Conservation (phyloP, 1,140 invertebrate species). For the Euura saliciscinereae region DNA sequence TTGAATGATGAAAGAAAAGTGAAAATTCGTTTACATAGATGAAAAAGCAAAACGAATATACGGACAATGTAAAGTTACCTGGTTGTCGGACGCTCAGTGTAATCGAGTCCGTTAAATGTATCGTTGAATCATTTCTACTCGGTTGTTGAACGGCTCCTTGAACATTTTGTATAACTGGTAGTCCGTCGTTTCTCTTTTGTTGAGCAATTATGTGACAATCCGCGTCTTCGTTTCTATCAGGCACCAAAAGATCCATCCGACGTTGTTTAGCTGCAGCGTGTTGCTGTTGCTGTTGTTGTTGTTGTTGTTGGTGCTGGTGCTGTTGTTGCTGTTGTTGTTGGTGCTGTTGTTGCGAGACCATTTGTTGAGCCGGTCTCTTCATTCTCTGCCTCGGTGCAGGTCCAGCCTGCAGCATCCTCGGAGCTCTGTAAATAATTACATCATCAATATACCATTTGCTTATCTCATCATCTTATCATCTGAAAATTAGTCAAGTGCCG, state of each 20-base stretch:
- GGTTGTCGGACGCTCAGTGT: slow-evolving; percentile 69
- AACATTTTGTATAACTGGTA: slow-evolving; percentile 76
- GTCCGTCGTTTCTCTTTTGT: slow-evolving; percentile 73
- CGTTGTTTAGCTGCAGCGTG: slow-evolving; percentile 49
- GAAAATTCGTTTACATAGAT: no score
- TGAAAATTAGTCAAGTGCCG: slow-evolving; percentile 22
- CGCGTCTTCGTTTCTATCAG: slow-evolving; percentile 66
- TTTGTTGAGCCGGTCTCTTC: slow-evolving; percentile 45
- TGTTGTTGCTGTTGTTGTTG: slow-evolving; percentile 22
- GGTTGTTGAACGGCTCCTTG: slow-evolving; percentile 64
- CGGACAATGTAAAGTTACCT: slow-evolving; percentile 38
- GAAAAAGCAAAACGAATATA: neutral
- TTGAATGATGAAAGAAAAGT: no score
- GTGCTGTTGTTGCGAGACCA: slow-evolving; percentile 21
- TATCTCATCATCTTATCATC: neutral
- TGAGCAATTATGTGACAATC: slow-evolving; percentile 72
- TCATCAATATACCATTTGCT: neutral
- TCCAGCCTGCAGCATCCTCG: slow-evolving; percentile 39
- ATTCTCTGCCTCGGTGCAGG: slow-evolving; percentile 42
- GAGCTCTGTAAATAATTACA: slow-evolving; percentile 33
- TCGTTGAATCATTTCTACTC: slow-evolving; percentile 62
- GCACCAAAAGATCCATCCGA: slow-evolving; percentile 61
- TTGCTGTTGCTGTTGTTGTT: slow-evolving; percentile 30
- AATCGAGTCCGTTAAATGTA: slow-evolving; percentile 68
- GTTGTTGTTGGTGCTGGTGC: slow-evolving; percentile 36